Conservation (phyloP, 2,797 vertebrate species). For the Lutjanus campechanus region DNA sequence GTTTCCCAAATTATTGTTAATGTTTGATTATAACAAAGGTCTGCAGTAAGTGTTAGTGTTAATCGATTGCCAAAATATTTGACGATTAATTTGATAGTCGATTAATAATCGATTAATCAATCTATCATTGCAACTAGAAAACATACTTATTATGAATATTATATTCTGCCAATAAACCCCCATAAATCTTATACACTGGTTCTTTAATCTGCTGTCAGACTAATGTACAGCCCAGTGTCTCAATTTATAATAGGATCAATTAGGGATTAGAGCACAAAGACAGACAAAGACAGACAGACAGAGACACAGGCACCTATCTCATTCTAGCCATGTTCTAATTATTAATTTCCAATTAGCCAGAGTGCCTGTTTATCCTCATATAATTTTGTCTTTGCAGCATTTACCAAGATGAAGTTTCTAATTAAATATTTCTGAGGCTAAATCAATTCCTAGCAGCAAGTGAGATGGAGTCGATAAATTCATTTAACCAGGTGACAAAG, state of each 20-base stretch:
- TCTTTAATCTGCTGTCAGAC: constrained; percentile 1
- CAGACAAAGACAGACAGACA: constrained; percentile 10
- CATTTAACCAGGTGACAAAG: constrained; percentile 52
- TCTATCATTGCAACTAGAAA: too few species aligned
- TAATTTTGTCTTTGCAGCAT: constrained; percentile 54
- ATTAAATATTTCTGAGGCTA: constrained; percentile 56
- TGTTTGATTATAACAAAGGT: too few species aligned
- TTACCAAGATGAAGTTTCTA: constrained; percentile 50
- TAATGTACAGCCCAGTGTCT: constrained; percentile 17
- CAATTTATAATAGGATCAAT: constrained; percentile 35
- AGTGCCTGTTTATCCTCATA: constrained; percentile 60
- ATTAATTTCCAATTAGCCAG: constrained; percentile 65
- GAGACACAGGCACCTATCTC: constrained; percentile 19
- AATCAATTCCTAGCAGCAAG: constrained; percentile 44
- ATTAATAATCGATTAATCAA: too few species aligned
- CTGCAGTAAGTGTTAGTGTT: too few species aligned
- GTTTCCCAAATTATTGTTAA: too few species aligned
- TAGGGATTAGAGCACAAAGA: constrained; percentile 27
- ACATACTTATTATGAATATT: too few species aligned
- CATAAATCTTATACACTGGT: too few species aligned
- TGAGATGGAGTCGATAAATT: constrained; percentile 48
- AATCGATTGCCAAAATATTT: too few species aligned
- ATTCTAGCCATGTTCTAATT: constrained; percentile 40
- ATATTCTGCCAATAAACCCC: too few species aligned
- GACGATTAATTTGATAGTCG: too few species aligned